These are phyloP conservation scores for Macrophya alboannulata DNA, from an alignment of 2,888 invertebrate species.

Conservation along the genomic window DNA sequence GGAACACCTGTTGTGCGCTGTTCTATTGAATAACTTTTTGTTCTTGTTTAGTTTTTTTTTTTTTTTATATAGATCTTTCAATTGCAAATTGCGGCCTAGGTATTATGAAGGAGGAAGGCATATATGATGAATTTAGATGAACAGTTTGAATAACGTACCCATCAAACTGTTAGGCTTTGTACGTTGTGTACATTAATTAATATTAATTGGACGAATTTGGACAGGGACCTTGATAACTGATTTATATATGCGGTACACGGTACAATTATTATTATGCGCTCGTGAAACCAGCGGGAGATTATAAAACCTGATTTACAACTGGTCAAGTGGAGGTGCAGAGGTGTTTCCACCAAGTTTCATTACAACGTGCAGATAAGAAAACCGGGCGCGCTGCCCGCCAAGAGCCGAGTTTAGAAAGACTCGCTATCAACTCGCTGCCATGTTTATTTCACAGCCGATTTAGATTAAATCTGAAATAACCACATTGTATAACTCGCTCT, in stretches of 20 bases:
- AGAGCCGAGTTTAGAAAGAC: slow-evolving; percentile 34
- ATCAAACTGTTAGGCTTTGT: neutral
- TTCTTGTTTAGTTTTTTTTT: neutral
- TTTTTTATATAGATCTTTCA: neutral
- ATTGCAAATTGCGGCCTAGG: neutral
- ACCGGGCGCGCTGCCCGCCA: slow-evolving; percentile 6
- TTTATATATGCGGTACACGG: neutral
- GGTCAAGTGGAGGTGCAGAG: slow-evolving; percentile 20
- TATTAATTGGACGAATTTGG: slow-evolving; percentile 21
- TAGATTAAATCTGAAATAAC: slow-evolving; percentile 40
- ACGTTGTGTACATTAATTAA: neutral
- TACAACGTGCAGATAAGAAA: slow-evolving; percentile 34
- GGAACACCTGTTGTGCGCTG: slow-evolving; percentile 41
- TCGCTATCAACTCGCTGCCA: slow-evolving; percentile 29
- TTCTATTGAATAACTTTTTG: neutral
- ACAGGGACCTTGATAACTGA: slow-evolving; percentile 7
- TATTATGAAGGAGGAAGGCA: neutral
- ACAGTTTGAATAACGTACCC: neutral
- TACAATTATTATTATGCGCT: slow-evolving; percentile 14
- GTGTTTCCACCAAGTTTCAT: slow-evolving; percentile 25
- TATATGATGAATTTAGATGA: neutral
- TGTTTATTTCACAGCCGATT: slow-evolving; percentile 49
- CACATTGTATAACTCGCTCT: slow-evolving; percentile 1
- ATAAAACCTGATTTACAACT: slow-evolving; percentile 41
- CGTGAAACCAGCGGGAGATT: neutral